Base-by-base conservation (phyloP, 2,113 vertebrate species). In the Isichthys henryi region DNA sequence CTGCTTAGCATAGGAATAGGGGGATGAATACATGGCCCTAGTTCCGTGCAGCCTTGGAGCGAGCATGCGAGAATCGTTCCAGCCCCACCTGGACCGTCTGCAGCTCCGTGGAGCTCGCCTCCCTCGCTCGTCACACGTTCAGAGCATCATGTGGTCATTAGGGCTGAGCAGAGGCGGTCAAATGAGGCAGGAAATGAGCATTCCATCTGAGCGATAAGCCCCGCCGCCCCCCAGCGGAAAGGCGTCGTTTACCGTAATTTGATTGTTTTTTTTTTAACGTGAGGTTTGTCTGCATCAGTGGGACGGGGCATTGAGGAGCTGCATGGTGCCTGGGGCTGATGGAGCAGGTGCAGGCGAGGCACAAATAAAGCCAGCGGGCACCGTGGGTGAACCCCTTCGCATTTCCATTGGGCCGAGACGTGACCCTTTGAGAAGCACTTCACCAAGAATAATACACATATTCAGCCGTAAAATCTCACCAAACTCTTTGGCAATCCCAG, bases 131-230 rank as follows among this genome's bases (percentile, higher is more conserved):
- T 13, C 45, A 82, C 35, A 35, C 31, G 52, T 89, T 62, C 53
- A 35, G 39, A 66, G 53, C 35, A 70, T 85, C 50, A 86, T 83
- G 88, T 31, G 39, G 88, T 31, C 52, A 83, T 89, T 50, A 89
- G 46, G 77, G 77, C 88, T 82, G 74, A 89, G 77, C 46, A 7
- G 74, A 80, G 50, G 82, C n/a, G 74, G 70, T 77, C 88, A 91
- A 92, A 86, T 88, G 89, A 85, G 87, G 89, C 52, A 92, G 91
- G 83, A 92, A 92, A 93, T 90, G 87, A 89, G 52, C 52, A 48
- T 70, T 91, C 88, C 62, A 89, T 88, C 77, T 91, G 31, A 89
- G 15, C 87, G 90, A 89, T 70, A 89, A 77, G 66, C 88, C 89
- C 43, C 80, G 87, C 19, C 39, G 86, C 11, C 86, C 43, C 89